Evolutionary conservation across 2,888 invertebrate species (phyloP).

Genomic region (Sialis fuliginosa): DNA sequence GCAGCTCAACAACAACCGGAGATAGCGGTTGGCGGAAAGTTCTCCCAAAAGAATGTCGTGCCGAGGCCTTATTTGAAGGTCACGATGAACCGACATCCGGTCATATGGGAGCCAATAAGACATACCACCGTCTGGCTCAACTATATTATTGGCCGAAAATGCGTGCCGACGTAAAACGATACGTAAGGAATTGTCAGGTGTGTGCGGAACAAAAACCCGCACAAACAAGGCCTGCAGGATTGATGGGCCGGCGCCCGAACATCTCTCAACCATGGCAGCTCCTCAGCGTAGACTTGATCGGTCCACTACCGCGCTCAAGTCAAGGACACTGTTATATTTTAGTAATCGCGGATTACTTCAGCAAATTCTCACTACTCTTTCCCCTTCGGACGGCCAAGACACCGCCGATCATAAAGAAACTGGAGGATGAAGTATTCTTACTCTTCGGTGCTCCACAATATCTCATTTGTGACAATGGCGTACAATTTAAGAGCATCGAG

Average conservation of each 20-base stretch:
- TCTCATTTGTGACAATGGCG: slow-evolving; percentile 4
- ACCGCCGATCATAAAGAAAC: too few relatives aligned
- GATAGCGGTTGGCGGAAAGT: slow-evolving; percentile 9
- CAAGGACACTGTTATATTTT: slow-evolving; percentile 9
- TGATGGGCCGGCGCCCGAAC: neutral
- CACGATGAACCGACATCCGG: slow-evolving; percentile 9
- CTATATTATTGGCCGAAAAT: slow-evolving; percentile 13
- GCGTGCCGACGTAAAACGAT: slow-evolving; percentile 8
- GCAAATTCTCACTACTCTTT: too few relatives aligned
- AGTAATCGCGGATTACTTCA: slow-evolving; percentile 9
- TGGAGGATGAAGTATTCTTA: too few relatives aligned
- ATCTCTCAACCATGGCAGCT: slow-evolving; percentile 9
- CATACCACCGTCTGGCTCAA: slow-evolving; percentile 6
- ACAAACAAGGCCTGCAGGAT: neutral
- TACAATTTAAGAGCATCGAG: too few relatives aligned
- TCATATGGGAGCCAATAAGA: slow-evolving; percentile 10
- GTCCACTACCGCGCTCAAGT: slow-evolving; percentile 8
- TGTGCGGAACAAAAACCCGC: slow-evolving; percentile 1
- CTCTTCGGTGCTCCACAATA: neutral
- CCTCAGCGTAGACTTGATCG: slow-evolving; percentile 9
- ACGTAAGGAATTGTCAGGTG: slow-evolving; percentile 8
- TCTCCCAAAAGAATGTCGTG: neutral
- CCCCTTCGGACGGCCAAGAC: too few relatives aligned
- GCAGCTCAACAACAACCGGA: neutral
- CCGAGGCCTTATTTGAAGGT: slow-evolving; percentile 3